Evolutionary conservation across 2,888 invertebrate genomes (phyloP).

Genomic region (Orgyia antiqua): DNA sequence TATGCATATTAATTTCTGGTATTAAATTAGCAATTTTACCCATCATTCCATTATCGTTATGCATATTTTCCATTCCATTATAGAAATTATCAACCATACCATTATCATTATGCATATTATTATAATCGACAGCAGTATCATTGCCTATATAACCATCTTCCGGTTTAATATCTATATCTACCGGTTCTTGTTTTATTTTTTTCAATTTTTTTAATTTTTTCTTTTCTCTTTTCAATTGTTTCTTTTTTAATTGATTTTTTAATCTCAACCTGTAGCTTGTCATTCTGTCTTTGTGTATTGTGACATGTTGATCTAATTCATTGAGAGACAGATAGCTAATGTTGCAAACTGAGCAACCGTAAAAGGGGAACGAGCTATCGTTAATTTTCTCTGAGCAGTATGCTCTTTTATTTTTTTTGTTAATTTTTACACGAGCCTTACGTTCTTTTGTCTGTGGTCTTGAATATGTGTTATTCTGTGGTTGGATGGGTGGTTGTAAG

Average conservation of each 20-base stretch:
- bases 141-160: conserved; percentile 66
- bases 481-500: not conserved
- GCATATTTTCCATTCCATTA: no score
- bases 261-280: conserved; percentile 61
- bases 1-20: no score
- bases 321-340: conserved; percentile 42
- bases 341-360: conserved; percentile 61
- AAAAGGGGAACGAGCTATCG: conserved; percentile 55
- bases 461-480: conserved; percentile 4
- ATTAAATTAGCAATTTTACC: no score
- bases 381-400: conserved; percentile 59
- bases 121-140: conserved; percentile 41
- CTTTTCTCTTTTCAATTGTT: conserved; percentile 48
- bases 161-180: conserved; percentile 56
- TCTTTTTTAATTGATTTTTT: conserved; percentile 50
- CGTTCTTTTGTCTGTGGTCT: no score
- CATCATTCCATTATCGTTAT: no score
- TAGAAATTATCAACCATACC: no score
- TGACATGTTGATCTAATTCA: conserved; percentile 56
- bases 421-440: conserved; percentile 23
- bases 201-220: conserved; percentile 43
- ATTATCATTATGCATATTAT: conserved; percentile 7
- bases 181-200: conserved; percentile 33
- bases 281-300: conserved; percentile 54
- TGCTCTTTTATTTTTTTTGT: conserved; percentile 29